phyloP scores from a whole-genome alignment of 2,888 invertebrate species.

The Himalopsyche kuldschensis region DNA sequence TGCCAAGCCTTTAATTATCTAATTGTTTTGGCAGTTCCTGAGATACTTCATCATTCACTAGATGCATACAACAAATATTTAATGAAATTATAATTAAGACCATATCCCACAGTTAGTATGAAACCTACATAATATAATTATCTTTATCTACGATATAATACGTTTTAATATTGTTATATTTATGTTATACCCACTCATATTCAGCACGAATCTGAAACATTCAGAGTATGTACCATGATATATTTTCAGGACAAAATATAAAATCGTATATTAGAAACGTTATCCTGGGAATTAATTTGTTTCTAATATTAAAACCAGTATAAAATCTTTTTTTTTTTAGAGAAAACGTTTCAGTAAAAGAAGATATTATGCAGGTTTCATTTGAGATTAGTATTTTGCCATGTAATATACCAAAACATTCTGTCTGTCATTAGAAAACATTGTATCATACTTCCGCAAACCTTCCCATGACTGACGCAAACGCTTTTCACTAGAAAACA shows the following conservation, averaged over 20 bases:
- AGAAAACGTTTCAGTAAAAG: no score
- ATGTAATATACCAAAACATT: no score
- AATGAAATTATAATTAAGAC: slow-evolving; percentile 8
- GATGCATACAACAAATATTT: slow-evolving; percentile 24
- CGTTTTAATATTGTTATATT: neutral
- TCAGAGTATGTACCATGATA: neutral
- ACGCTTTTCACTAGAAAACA: no score
- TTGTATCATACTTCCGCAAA: no score
- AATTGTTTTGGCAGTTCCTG: slow-evolving; percentile 1
- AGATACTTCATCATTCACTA: slow-evolving; percentile 20
- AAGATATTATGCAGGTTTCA: no score
- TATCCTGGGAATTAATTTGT: no score
- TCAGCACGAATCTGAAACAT: neutral
- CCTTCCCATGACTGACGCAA: no score
- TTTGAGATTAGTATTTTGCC: no score
- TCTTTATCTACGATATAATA: slow-evolving; percentile 9
- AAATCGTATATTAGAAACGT: no score
- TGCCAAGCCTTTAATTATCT: neutral
- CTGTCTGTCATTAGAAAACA: no score
- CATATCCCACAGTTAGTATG: slow-evolving; percentile 36
- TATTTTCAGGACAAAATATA: neutral
- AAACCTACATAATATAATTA: slow-evolving; percentile 9
- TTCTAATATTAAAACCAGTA: no score
- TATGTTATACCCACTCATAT: neutral
- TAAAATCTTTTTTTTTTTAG: no score